Base-by-base conservation (phyloP, 2,113 vertebrate genomes). In the Plectropomus leopardus region DNA sequence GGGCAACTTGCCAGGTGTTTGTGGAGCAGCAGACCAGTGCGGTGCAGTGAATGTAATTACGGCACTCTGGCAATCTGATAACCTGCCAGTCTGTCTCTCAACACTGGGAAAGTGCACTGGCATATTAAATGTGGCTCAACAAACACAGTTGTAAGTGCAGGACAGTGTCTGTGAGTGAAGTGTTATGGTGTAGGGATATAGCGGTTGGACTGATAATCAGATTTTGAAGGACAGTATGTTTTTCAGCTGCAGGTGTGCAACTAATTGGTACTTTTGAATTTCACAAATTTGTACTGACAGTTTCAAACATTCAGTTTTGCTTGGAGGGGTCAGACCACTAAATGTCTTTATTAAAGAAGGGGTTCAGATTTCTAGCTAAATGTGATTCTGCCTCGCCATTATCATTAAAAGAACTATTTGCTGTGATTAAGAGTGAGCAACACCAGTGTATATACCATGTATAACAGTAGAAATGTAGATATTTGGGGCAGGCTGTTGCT, bases 51-150 rank as follows among this genome's bases (percentile, higher is more conserved):
- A 89, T 92, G 92, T 94, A 93, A 93, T 93, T 92, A 92, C 59
- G 73, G 83, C 57, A 79, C 92, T 79, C 85, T 79, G 82, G 82
- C 88, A 69, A 91, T 90, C 88, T 90, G 87, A 94, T 93, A 93
- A 93, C 88, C 89, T 85, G 89, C 85, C 89, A 87, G 78, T 89
- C 90, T 58, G 78, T 92, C 91, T 87, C 86, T 93, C 92, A 88
- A 82, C 91, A 68, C 60, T 19, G 26, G 83, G 66, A 90, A 86
- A 88, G 86, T 84, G 88, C 80, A 78, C 78, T 26, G 75, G 86
- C 82, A 93, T 90, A 92, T 92, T 91, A 88, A 86, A 93, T 78
- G 67, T 59, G 76, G 76, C 78, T 93, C 66, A 57, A 88, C 85
- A 86, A 78, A 90, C 71, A 63, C n/a, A 40, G 66, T 16, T 28